Conservation (phyloP, 2,113 vertebrate species). For the Megalops atlanticus region DNA sequence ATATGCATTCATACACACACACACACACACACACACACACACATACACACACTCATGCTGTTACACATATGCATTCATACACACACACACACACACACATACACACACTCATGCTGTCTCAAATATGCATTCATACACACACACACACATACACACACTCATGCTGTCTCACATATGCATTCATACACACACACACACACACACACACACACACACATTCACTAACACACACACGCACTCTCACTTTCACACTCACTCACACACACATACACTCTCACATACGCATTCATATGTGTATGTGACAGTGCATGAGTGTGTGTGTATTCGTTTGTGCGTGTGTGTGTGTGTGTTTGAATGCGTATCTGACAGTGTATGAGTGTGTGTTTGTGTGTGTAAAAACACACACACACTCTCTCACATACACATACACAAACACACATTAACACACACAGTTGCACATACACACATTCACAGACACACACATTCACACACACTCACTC, state of each 20-base stretch:
- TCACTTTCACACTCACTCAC: background rate
- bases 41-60: constrained; percentile 45
- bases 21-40: constrained; percentile 48
- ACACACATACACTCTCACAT: background rate
- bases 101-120: constrained; percentile 40
- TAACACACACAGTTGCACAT: too few species aligned
- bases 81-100: constrained; percentile 41
- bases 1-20: constrained; percentile 61
- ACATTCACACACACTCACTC: too few species aligned
- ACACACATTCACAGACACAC: too few species aligned
- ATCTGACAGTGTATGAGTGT: too few species aligned
- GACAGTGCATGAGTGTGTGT: too few species aligned
- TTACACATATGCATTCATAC: too few species aligned
- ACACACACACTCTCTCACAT: too few species aligned
- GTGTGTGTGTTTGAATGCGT: too few species aligned
- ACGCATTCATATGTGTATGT: too few species aligned
- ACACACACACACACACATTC: background rate
- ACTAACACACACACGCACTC: background rate
- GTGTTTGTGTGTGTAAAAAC: too few species aligned
- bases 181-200: constrained; percentile 28
- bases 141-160: background rate
- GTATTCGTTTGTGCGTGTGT: too few species aligned
- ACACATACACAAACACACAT: too few species aligned
- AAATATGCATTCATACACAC: background rate
- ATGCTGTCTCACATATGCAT: background rate